These are phyloP conservation scores for Centropus unirufus DNA, from an alignment of 2,113 vertebrate species.

Conservation along the genomic window DNA sequence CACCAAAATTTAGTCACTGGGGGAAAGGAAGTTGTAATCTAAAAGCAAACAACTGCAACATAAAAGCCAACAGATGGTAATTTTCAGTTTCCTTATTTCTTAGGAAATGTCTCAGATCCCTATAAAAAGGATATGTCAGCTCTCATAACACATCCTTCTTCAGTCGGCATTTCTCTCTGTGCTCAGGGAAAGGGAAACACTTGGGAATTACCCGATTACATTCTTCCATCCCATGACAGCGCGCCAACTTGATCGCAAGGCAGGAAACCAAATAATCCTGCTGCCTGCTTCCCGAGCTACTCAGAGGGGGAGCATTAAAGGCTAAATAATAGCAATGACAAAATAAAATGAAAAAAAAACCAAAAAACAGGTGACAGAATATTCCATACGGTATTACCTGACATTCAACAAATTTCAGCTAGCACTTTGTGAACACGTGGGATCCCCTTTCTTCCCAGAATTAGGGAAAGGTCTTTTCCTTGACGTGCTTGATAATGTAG, in stretches of 20 bases:
- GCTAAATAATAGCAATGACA: not conserved
- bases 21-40: not conserved
- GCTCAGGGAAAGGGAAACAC: not conserved
- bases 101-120: not conserved
- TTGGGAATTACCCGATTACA: fast-evolving
- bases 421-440: not conserved
- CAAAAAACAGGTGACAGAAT: not conserved
- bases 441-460: not conserved
- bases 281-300: not conserved
- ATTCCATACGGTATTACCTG: not conserved
- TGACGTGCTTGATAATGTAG: not conserved
- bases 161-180: not conserved
- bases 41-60: not conserved
- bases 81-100: slow-evolving; percentile 4
- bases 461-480: not conserved
- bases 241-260: not conserved
- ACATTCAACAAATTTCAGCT: not conserved
- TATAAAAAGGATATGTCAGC: not conserved
- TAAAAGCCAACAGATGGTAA: not conserved
- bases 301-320: not conserved
- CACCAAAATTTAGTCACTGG: not conserved
- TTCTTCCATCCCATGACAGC: not conserved
- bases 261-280: not conserved
- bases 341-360: not conserved
- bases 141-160: not conserved